Percentiles rank a stretch among this genome's conserved stretches.
These are phyloP conservation scores for Drosophila neotestacea DNA, from an alignment of 2,888 invertebrate species.

Conservation along the genomic window DNA sequence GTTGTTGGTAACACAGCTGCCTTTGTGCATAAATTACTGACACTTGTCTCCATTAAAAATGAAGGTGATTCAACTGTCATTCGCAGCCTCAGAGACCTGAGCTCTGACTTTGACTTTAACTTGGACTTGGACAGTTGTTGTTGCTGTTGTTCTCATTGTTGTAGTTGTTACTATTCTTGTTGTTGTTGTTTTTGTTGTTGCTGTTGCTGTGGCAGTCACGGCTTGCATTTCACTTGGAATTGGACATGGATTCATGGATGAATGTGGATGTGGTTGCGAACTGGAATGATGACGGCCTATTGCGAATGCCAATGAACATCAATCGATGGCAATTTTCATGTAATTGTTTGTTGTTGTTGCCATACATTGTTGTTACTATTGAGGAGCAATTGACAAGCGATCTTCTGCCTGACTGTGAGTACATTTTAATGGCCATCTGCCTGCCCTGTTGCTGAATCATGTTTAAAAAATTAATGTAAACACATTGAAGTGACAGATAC, in stretches of 20 bases:
- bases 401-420: constrained; percentile 41
- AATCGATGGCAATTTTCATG: constrained; percentile 80
- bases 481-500: constrained; percentile 4
- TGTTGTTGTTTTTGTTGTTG: constrained; percentile 27
- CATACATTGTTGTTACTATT: constrained; percentile 46
- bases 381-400: constrained; percentile 58
- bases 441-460: constrained; percentile 45
- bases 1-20: constrained; percentile 15
- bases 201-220: constrained; percentile 65
- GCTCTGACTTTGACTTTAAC: constrained; percentile 53
- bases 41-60: constrained; percentile 82
- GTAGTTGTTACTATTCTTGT: constrained; percentile 23
- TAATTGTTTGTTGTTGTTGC: constrained; percentile 73
- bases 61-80: constrained; percentile 80
- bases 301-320: constrained; percentile 73
- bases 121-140: constrained; percentile 20
- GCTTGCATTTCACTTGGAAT: constrained; percentile 67
- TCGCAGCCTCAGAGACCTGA: constrained; percentile 54
- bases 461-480: constrained; percentile 27
- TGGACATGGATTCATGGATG: constrained; percentile 16
- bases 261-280: constrained; percentile 33
- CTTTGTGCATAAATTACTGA: constrained; percentile 80
- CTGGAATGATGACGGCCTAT: constrained; percentile 68
- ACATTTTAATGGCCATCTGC: constrained; percentile 54
- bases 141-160: constrained; percentile 24